Evolutionary conservation across 2,113 vertebrate genomes (phyloP).

Genomic region (Hippopotamus amphibius): DNA sequence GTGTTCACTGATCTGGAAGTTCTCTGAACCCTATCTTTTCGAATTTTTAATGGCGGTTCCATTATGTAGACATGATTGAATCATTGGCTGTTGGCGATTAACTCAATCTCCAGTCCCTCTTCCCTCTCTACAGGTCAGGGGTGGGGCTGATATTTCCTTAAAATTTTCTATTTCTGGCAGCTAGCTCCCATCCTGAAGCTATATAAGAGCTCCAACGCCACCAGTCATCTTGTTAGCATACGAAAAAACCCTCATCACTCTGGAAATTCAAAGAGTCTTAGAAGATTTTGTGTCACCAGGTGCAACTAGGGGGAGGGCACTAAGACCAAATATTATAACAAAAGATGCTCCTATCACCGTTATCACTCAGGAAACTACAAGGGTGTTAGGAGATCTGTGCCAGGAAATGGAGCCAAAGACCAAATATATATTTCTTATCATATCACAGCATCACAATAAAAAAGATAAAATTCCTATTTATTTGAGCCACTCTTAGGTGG

Average conservation of each 20-base stretch:
- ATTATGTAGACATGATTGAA: not conserved
- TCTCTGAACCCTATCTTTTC: not conserved
- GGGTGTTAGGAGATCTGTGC: not conserved
- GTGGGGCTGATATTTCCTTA: not conserved
- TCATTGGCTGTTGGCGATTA: not conserved
- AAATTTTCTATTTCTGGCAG: not conserved
- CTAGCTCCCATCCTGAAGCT: not conserved
- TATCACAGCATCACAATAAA: not conserved
- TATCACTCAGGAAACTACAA: not conserved
- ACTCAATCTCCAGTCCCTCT: not conserved
- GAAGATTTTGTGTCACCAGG: not conserved
- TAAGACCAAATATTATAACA: not conserved
- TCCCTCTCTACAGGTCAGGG: not conserved
- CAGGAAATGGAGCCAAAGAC: not conserved
- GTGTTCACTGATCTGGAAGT: not conserved
- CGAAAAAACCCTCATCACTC: not conserved
- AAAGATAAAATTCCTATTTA: not conserved
- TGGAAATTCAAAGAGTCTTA: not conserved
- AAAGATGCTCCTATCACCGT: not conserved
- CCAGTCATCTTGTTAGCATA: not conserved
- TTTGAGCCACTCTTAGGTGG: not conserved
- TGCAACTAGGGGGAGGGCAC: not conserved
- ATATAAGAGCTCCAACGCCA: not conserved
- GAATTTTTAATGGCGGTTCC: not conserved
- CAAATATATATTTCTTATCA: not conserved